Conservation (phyloP, 1,140 invertebrate genomes). For the Uloborus diversus region DNA sequence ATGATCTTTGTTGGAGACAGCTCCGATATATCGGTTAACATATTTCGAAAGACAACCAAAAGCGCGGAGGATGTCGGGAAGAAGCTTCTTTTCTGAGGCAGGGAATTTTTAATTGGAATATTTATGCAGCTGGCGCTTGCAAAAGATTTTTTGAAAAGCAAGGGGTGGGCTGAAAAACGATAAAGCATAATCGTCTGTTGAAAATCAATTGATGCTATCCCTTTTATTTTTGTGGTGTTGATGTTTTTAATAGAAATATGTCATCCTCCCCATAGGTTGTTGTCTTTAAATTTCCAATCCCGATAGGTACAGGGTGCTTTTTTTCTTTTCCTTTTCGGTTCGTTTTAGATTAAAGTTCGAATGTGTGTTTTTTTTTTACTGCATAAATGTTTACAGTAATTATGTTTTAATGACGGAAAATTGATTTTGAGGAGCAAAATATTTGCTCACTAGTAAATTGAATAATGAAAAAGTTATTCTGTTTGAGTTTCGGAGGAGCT, state of each 20-base stretch:
- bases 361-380: conserved; percentile 18
- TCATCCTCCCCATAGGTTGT: conserved; percentile 24
- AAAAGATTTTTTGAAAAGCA: conserved; percentile 45
- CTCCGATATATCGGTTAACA: conserved; percentile 49
- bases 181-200: conserved; percentile 44
- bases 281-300: conserved; percentile 52
- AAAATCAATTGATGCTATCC: conserved; percentile 51
- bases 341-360: conserved; percentile 34
- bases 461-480: background rate
- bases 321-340: conserved; percentile 9
- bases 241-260: conserved; percentile 53
- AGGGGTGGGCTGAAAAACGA: conserved; percentile 20
- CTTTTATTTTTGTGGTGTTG: background rate
- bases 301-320: background rate
- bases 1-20: conserved; percentile 21
- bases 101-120: conserved; percentile 54
- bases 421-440: conserved; percentile 32
- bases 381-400: conserved; percentile 49
- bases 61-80: background rate
- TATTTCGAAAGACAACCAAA: conserved; percentile 35
- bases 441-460: conserved; percentile 30
- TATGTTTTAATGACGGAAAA: conserved; percentile 54
- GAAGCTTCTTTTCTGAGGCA: conserved; percentile 7
- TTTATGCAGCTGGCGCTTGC: conserved; percentile 33
- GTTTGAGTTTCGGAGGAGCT: too few species aligned